Evolutionary conservation across 1,140 invertebrate species (phyloP), one percentile per base, ranked within the genome.

Genomic region (Drosophila punjabiensis): DNA sequence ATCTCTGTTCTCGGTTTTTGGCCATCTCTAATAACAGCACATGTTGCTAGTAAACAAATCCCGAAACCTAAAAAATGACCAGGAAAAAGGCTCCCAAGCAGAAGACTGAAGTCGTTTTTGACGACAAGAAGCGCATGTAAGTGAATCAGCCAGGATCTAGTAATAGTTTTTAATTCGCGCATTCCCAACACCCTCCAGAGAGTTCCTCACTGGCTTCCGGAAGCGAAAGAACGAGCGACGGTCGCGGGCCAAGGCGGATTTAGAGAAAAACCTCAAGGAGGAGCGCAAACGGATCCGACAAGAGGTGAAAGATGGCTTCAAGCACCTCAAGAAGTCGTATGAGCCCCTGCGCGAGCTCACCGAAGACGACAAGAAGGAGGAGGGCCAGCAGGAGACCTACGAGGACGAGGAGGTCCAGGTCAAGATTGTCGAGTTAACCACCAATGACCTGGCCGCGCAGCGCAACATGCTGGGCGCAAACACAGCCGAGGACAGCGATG

Each of bases 121-220:
- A 96, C 84, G 94, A 95, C 81, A 92, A 94, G 24, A 95, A 95
- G 80, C 92, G 95, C 87, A 94, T 93, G 95, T 96, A 93, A 92
- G 87, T 87, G 53, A 43, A 41, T 30, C 10, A 45, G 35, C 28
- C 5, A 14, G 3, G 9, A 7, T 68, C 35, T 7, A 7, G 14
- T 5, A 37, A 32, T 3, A 2, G 3, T 5, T 7, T 16, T n/a
- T 58, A 37, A 41, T 20, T 4, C 24, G 1, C 0, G 10, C 14
- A 30, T 28, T 2, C 13, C n/a, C n/a, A n/a, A n/a, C n/a, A n/a
- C n/a, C n/a, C 77, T 78, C 10, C 71, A 95, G 95, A 92, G 96
- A 97, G 43, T 97, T 96, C 91, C 93, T 97, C 37, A 95, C 95
- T 65, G 96, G 96, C 8, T 97, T 97, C 93, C 96, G 94, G 47